A percentile compares a stretch with the other conserved stretches of the same genome.
These are phyloP conservation scores for Tholera decimalis DNA, from an alignment of 2,888 invertebrate genomes.

Conservation along the genomic window DNA sequence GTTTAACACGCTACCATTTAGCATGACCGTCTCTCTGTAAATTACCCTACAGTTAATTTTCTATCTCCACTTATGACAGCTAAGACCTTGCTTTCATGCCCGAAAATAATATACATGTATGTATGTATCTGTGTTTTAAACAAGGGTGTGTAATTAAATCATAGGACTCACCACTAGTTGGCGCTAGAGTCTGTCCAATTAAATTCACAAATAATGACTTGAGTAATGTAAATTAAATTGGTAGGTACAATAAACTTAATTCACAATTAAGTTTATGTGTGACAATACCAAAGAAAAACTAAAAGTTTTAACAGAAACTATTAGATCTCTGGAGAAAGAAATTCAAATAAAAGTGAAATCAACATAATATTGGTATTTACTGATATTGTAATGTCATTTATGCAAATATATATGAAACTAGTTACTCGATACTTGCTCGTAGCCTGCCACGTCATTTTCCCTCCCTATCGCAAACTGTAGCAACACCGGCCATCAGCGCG, in stretches of 20 bases:
- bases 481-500: constrained; percentile 63
- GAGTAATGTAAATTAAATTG: background rate
- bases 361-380: background rate
- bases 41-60: no score
- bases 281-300: background rate
- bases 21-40: no score
- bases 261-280: background rate
- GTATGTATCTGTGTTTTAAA: background rate
- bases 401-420: background rate
- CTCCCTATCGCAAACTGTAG: constrained; percentile 50
- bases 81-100: no score
- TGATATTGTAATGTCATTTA: background rate
- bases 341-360: background rate
- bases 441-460: constrained; percentile 53
- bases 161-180: constrained; percentile 29
- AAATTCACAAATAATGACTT: background rate
- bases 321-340: background rate
- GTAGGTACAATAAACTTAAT: background rate
- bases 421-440: constrained; percentile 24
- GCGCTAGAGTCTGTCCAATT: background rate
- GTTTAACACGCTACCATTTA: no score
- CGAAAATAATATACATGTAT: no score
- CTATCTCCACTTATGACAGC: no score
- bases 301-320: no score
- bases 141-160: background rate